Conservation (phyloP, 2,888 invertebrate species). For the Doris montereyensis region DNA sequence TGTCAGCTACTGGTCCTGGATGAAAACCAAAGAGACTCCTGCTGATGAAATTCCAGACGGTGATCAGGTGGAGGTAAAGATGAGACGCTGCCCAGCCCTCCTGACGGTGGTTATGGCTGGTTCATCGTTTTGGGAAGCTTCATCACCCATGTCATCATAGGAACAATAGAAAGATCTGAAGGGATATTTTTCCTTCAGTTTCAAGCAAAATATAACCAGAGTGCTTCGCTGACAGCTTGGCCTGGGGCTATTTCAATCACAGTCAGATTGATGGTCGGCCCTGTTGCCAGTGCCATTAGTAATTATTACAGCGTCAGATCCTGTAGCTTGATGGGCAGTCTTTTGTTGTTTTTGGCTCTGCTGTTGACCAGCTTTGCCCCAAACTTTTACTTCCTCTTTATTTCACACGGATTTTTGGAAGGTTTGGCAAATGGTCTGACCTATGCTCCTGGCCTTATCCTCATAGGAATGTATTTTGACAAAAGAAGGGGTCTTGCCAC, state of each 20-base stretch:
- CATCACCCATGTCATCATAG: slow-evolving; percentile 53
- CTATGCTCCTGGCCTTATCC: slow-evolving; percentile 56
- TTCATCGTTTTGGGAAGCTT: slow-evolving; percentile 54
- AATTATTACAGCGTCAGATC: slow-evolving; percentile 53
- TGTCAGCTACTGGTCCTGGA: too few species aligned
- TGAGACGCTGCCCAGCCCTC: too few species aligned
- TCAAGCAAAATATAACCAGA: slow-evolving; percentile 49
- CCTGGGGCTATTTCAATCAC: slow-evolving; percentile 54
- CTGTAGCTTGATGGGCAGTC: slow-evolving; percentile 50
- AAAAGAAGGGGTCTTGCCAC: slow-evolving; percentile 56
- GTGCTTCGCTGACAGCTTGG: slow-evolving; percentile 59
- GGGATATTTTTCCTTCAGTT: slow-evolving; percentile 59
- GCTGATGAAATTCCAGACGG: too few species aligned
- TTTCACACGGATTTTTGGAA: slow-evolving; percentile 54
- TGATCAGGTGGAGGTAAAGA: too few species aligned
- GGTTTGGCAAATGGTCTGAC: slow-evolving; percentile 55
- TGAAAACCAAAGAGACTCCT: too few species aligned
- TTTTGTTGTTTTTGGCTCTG: slow-evolving; percentile 47
- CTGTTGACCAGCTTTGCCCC: slow-evolving; percentile 50
- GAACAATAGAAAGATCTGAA: slow-evolving; percentile 58
- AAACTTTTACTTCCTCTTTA: slow-evolving; percentile 49
- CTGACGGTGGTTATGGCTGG: slow-evolving; percentile 60
- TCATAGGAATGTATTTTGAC: slow-evolving; percentile 58
- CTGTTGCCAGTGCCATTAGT: slow-evolving; percentile 52
- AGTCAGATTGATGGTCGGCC: slow-evolving; percentile 46